Evolutionary conservation across 2,888 invertebrate species (phyloP), one percentile per base, ranked within the genome.

Genomic region (Matsumyia berberina): DNA sequence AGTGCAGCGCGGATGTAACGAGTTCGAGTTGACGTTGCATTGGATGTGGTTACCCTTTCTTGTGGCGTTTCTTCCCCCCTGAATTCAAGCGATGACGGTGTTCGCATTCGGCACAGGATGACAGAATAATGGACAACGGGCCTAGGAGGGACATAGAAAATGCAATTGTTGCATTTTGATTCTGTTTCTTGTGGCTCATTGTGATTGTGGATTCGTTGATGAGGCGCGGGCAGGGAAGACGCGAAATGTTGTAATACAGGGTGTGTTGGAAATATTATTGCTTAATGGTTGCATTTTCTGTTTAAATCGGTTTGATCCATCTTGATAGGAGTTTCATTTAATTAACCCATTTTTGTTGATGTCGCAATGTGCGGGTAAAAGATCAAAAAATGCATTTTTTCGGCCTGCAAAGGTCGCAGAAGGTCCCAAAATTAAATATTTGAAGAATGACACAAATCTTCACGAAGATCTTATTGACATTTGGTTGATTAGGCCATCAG

Each of bases 1-100:
- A 77, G 77, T 70, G 69, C 69, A 55, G 73, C 70, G 46, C 66
- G 67, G 49, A 60, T 73, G 55, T 73, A 78, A 73, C 69, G 78
- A 78, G 62, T 62, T 67, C 24, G 42, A 49, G 5, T 62, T 67
- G 39, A 60, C 19, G 69, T 15, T 55, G 49, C 15, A 24, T 24
- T 24, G n/a, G n/a, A 6, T 17, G 0, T 44, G 69, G 12, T 44
- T 74, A 12, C 35, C 29, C 51, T 58, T 77, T 77, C 60, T 77
- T 72, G 55, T 67, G 66, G 72, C 72, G 72, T 62, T 73, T 82
- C 72, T 60, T 46, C 55, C 4, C 4, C 72, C 60, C 46, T 60
- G 62, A 82, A 73, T 67, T 72, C 46, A 67, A 73, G 67, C 77
- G 62, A 78, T 60, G 72, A 66, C 53, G 37, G 44, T n/a, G 24